These are phyloP conservation scores for Amblyopsis rosae DNA, from an alignment of 2,113 vertebrate genomes.

Conservation along the genomic window DNA sequence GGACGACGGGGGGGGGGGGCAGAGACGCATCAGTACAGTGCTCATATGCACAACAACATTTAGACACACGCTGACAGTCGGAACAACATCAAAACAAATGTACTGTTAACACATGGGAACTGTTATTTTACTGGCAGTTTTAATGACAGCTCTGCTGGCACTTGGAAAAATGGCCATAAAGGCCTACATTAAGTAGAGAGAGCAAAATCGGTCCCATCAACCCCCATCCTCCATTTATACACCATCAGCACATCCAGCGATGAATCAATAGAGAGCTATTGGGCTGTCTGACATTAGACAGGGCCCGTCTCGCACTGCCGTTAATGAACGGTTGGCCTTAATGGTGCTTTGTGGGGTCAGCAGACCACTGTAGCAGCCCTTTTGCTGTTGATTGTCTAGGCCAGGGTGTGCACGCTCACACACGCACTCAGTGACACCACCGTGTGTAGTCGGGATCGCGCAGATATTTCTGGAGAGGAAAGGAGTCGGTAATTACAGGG, in stretches of 20 bases:
- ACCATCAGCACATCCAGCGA: conserved; percentile 12
- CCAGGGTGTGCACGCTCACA: background rate
- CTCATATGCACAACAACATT: conserved; percentile 2
- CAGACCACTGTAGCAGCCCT: conserved; percentile 1
- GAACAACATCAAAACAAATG: background rate
- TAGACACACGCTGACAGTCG: background rate
- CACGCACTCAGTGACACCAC: background rate
- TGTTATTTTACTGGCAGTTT: no score
- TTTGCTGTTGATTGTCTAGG: background rate
- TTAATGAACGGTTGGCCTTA: conserved; percentile 26
- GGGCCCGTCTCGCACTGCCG: conserved; percentile 40
- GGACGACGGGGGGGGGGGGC: background rate
- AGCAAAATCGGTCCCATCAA: background rate
- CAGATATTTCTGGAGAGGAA: conserved; percentile 18
- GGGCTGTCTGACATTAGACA: conserved; percentile 60
- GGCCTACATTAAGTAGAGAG: no score
- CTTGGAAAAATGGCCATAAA: no score
- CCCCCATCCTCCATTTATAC: conserved; percentile 17
- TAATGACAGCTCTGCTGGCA: no score
- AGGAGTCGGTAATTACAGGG: conserved; percentile 18
- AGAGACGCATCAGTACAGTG: background rate
- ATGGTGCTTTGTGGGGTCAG: conserved; percentile 26
- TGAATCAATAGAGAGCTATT: conserved; percentile 57
- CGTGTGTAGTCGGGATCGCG: conserved; percentile 7
- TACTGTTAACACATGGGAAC: background rate